These are phyloP conservation scores for Anolis carolinensis DNA, from an alignment of 2,113 vertebrate species.

Conservation along the genomic window DNA sequence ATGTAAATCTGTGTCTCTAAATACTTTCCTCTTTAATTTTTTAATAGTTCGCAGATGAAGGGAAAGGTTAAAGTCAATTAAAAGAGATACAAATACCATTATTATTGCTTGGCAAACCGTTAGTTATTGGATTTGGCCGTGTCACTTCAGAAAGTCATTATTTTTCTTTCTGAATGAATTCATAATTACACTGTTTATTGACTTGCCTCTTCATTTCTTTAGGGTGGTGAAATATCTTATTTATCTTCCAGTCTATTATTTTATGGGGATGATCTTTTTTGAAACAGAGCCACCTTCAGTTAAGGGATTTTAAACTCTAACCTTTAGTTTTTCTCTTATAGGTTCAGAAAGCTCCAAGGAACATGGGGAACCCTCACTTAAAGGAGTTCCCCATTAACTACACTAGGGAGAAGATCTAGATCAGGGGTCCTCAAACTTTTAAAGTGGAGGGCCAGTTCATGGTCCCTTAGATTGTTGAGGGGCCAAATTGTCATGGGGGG, in stretches of 20 bases:
- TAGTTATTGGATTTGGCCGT: constrained; percentile 69
- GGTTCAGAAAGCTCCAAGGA: constrained; percentile 5
- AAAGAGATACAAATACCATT: constrained; percentile 73
- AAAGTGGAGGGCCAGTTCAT: too few species aligned
- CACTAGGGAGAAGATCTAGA: neutral
- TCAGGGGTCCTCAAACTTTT: too few species aligned
- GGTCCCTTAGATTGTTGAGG: too few species aligned
- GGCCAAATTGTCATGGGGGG: too few species aligned
- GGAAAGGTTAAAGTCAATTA: constrained; percentile 77
- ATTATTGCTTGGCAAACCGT: constrained; percentile 68
- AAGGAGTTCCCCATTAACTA: neutral
- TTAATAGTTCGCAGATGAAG: constrained; percentile 72
- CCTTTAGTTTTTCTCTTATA: constrained; percentile 43
- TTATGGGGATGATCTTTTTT: constrained; percentile 12
- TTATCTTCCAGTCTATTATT: constrained; percentile 24
- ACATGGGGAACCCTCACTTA: neutral
- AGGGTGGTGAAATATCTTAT: neutral
- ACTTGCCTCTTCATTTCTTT: constrained; percentile 54
- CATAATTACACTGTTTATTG: constrained; percentile 67
- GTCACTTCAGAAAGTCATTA: constrained; percentile 65
- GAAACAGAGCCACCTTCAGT: constrained; percentile 38
- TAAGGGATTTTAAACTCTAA: constrained; percentile 40
- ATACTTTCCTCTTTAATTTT: constrained; percentile 74
- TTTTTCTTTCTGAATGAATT: constrained; percentile 68
- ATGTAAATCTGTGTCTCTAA: constrained; percentile 73